phyloP scores from a whole-genome alignment of 2,888 invertebrate genomes.

The Barypeithes pellucidus region DNA sequence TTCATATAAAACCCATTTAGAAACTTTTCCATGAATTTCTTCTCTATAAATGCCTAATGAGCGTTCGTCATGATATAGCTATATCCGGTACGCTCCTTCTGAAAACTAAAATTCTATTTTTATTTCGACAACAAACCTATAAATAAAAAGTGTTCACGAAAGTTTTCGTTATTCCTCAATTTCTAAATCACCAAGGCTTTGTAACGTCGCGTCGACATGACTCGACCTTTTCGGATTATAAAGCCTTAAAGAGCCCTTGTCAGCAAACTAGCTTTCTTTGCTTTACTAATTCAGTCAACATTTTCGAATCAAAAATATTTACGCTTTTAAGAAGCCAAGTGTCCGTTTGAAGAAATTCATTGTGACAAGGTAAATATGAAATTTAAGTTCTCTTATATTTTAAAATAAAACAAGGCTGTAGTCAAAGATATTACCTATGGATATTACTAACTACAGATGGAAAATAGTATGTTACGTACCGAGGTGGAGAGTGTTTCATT shows the following conservation, averaged over 20 bases:
- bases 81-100: background rate
- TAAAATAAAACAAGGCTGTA: too few relatives aligned
- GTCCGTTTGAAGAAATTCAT: background rate
- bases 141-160: slow-evolving; percentile 10
- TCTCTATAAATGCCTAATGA: background rate
- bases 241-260: slow-evolving; percentile 26
- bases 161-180: background rate
- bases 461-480: too few relatives aligned
- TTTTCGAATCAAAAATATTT: background rate
- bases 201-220: background rate
- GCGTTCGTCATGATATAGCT: background rate
- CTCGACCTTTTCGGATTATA: slow-evolving; percentile 29
- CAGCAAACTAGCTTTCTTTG: slow-evolving; percentile 26
- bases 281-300: slow-evolving; percentile 12
- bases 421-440: too few relatives aligned
- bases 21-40: background rate
- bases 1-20: too few relatives aligned
- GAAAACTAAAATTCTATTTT: slow-evolving; percentile 1
- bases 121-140: background rate
- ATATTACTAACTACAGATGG: too few relatives aligned
- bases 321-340: background rate
- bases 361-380: background rate
- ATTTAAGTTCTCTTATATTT: too few relatives aligned
- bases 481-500: too few relatives aligned
- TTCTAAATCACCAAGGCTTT: background rate